phyloP scores from a whole-genome alignment of 1,140 invertebrate genomes.

The Lepidurus arcticus region DNA sequence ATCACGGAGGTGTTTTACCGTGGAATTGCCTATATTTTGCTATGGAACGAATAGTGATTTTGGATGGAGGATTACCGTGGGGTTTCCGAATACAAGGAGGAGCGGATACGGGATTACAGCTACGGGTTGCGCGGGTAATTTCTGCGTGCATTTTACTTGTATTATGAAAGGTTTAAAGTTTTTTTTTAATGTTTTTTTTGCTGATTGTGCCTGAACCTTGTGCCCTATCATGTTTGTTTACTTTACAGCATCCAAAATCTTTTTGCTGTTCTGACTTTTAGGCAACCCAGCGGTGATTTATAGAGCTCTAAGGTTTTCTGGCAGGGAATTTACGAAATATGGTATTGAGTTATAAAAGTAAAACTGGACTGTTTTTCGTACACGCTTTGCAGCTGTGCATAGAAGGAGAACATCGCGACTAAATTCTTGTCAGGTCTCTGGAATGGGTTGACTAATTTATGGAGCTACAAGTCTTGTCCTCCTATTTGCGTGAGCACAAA shows the following conservation, averaged over 20 bases:
- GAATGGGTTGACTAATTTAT: conserved; percentile 19
- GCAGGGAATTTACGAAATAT: no score
- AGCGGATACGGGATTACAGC: conserved; percentile 61
- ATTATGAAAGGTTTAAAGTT: neutral
- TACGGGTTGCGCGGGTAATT: conserved; percentile 73
- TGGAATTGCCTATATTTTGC: neutral
- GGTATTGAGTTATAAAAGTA: neutral
- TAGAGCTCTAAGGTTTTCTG: no score
- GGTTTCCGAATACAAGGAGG: conserved; percentile 82
- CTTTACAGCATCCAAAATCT: no score
- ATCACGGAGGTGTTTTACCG: conserved; percentile 1
- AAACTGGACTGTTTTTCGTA: no score
- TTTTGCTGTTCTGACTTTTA: no score
- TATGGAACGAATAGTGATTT: conserved; percentile 53
- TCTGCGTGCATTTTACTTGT: neutral
- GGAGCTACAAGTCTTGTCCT: neutral
- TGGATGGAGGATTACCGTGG: conserved; percentile 79
- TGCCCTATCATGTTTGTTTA: no score
- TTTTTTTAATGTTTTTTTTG: neutral
- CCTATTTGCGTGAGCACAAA: conserved; percentile 8
- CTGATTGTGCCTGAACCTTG: no score
- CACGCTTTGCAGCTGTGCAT: no score
- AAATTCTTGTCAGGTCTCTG: conserved; percentile 4
- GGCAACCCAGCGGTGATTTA: no score
- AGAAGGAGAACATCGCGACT: neutral